A percentile compares a stretch with the other conserved stretches of the same genome.
Evolutionary conservation across 2,797 vertebrate genomes (phyloP).

Genomic region (Acanthopagrus latus): DNA sequence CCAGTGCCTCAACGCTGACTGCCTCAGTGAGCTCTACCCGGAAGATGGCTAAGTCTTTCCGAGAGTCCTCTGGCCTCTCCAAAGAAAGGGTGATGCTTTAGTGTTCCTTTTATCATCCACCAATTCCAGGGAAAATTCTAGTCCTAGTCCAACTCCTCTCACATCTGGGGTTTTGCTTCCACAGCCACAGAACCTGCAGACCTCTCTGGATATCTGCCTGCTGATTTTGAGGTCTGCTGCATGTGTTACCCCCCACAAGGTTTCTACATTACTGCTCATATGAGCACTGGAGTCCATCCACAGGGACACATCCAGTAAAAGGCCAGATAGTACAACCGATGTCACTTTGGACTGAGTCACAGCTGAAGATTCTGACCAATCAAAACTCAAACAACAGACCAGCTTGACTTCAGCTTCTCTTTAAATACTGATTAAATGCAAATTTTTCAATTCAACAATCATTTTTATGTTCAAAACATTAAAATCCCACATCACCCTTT

Average conservation of each 20-base stretch:
- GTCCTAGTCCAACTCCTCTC: not conserved
- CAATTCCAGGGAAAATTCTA: not conserved
- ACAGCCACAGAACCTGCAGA: not conserved
- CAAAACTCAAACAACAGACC: not conserved
- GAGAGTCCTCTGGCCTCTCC: not conserved
- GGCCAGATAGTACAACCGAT: not conserved
- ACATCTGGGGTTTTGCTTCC: not conserved
- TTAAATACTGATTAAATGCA: no score
- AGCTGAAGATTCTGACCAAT: not conserved
- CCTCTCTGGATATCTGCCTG: not conserved
- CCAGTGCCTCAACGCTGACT: no score
- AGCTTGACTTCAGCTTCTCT: not conserved
- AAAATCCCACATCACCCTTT: not conserved
- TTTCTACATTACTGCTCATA: constrained; percentile 4
- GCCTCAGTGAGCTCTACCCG: not conserved
- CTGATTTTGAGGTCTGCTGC: constrained; percentile 4
- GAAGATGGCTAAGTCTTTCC: not conserved
- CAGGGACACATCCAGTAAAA: not conserved
- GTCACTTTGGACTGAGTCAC: not conserved
- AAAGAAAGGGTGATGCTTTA: not conserved
- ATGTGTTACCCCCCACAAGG: not conserved
- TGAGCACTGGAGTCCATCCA: not conserved
- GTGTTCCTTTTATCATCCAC: not conserved
- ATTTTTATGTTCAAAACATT: no score
- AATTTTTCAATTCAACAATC: no score